Conservation (phyloP, 1,140 invertebrate species). For the Dendroctonus ponderosae region DNA sequence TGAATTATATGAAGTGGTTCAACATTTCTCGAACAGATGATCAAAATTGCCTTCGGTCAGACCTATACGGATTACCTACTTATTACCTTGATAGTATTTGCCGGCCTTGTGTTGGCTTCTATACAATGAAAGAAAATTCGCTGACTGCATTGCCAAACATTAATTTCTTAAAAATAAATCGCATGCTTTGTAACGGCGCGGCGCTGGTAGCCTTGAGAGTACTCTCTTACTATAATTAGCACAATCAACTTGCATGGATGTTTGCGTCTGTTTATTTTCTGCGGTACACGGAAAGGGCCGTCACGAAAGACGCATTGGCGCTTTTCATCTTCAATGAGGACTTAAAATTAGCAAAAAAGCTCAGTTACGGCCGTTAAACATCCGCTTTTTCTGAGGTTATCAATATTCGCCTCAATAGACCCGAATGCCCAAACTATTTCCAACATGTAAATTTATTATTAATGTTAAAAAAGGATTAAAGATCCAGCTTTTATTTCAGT, state of each 20-base stretch:
- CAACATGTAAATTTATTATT: too few relatives aligned
- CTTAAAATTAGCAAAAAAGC: too few relatives aligned
- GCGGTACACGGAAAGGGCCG: not conserved
- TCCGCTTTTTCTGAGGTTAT: too few relatives aligned
- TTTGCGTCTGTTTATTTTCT: not conserved
- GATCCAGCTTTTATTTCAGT: too few relatives aligned
- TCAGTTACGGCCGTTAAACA: too few relatives aligned
- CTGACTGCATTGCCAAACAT: constrained; percentile 13
- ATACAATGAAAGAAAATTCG: constrained; percentile 19
- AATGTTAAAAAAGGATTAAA: too few relatives aligned
- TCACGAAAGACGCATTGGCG: constrained; percentile 3
- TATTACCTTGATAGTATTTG: constrained; percentile 15
- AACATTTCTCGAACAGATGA: constrained; percentile 5
- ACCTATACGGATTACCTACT: constrained; percentile 1
- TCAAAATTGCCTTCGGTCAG: not conserved
- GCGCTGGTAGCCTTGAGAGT: constrained; percentile 31
- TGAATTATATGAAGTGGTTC: constrained; percentile 1
- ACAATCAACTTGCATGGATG: constrained; percentile 35
- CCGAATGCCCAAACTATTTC: too few relatives aligned
- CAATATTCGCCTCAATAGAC: too few relatives aligned
- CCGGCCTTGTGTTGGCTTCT: constrained; percentile 12
- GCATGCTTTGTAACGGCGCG: constrained; percentile 11
- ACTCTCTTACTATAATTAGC: constrained; percentile 40
- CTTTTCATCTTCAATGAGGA: too few relatives aligned
- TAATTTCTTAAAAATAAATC: constrained; percentile 23